Evolutionary conservation across 2,888 invertebrate genomes (phyloP).

Genomic region (Epinotia nisella): DNA sequence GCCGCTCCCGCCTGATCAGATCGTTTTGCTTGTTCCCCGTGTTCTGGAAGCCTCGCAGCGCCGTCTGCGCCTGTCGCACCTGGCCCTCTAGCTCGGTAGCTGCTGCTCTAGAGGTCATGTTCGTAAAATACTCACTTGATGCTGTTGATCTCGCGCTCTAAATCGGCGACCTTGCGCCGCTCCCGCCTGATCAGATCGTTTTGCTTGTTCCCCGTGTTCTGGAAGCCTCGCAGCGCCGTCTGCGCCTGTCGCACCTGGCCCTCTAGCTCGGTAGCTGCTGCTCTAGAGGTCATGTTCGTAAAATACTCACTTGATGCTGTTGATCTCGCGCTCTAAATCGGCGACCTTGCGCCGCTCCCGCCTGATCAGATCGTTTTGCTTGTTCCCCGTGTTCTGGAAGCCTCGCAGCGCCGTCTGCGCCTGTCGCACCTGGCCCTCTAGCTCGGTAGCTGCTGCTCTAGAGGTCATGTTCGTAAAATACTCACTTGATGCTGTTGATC

Average conservation of each 20-base stretch:
- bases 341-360: no score
- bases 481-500: no score
- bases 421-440: no score
- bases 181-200: constrained; percentile 64
- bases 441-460: no score
- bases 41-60: constrained; percentile 54
- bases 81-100: constrained; percentile 57
- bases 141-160: constrained; percentile 69
- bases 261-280: no score
- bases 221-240: constrained; percentile 54
- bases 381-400: no score
- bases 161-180: constrained; percentile 64
- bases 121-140: constrained; percentile 53
- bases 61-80: constrained; percentile 60
- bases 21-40: constrained; percentile 59
- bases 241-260: constrained; percentile 64
- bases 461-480: no score
- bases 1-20: constrained; percentile 62
- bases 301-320: no score
- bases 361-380: no score
- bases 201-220: constrained; percentile 54
- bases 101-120: constrained; percentile 53
- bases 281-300: no score
- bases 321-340: no score
- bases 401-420: no score